Percentiles rank a stretch among this genome's conserved stretches.
Conservation (phyloP, 2,113 vertebrate genomes). For the Brachyistius frenatus region DNA sequence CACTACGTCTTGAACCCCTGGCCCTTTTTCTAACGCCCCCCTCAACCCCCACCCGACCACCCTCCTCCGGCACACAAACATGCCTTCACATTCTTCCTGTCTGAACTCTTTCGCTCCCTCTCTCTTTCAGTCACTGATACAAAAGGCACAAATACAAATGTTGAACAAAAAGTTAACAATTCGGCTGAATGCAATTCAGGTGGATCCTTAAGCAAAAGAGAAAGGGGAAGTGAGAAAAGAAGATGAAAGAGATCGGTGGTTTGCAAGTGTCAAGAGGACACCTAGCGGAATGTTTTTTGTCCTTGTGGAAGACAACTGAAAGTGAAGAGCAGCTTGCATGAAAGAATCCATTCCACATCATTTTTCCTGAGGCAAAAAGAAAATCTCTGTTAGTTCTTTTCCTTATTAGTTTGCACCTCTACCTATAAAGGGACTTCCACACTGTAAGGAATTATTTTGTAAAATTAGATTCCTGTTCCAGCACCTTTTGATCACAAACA, state of each 20-base stretch:
- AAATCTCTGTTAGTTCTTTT: constrained; percentile 83
- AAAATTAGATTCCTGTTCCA: constrained; percentile 90
- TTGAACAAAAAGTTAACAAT: constrained; percentile 84
- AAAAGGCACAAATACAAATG: constrained; percentile 85
- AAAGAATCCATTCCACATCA: constrained; percentile 84
- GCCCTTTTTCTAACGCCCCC: constrained; percentile 65
- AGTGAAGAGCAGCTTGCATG: constrained; percentile 82
- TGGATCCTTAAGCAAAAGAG: constrained; percentile 80
- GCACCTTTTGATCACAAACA: constrained; percentile 90
- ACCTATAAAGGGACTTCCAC: constrained; percentile 89
- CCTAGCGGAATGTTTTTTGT: constrained; percentile 78
- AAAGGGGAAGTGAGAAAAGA: constrained; percentile 73
- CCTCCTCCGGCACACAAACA: constrained; percentile 79
- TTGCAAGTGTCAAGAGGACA: constrained; percentile 86
- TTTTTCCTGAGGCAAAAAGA: constrained; percentile 81
- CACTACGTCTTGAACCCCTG: constrained; percentile 78
- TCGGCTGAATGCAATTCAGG: constrained; percentile 84
- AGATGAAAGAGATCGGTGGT: constrained; percentile 86
- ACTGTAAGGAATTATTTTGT: constrained; percentile 90
- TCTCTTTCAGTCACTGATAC: constrained; percentile 85
- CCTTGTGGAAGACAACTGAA: constrained; percentile 80
- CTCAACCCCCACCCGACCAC: constrained; percentile 53
- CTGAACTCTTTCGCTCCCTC: constrained; percentile 78
- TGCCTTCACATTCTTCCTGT: constrained; percentile 87
- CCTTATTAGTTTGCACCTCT: constrained; percentile 88